A percentile compares a stretch with the other conserved stretches of the same genome.
These are phyloP conservation scores for Rhabdophis nuchalis DNA, from an alignment of 2,797 vertebrate genomes.

Conservation along the genomic window DNA sequence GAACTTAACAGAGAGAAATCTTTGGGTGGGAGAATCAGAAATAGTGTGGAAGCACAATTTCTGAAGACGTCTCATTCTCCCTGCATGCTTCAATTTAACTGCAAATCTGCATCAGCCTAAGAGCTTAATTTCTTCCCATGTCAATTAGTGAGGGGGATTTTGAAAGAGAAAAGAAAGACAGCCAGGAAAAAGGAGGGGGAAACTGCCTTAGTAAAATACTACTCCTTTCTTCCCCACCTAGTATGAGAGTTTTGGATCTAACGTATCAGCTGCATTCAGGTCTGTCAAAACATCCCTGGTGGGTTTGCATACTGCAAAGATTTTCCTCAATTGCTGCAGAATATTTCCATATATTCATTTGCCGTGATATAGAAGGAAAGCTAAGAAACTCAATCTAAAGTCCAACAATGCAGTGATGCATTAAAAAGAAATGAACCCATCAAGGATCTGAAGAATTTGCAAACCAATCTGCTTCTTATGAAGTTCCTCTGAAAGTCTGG, in stretches of 20 bases:
- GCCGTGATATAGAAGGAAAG: background rate
- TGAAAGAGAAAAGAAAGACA: background rate
- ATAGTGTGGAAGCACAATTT: background rate
- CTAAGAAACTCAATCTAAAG: background rate
- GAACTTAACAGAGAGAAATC: background rate
- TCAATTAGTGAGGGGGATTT: background rate
- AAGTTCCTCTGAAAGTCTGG: background rate
- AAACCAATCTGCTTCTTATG: background rate
- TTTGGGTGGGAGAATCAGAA: background rate
- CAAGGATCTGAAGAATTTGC: background rate
- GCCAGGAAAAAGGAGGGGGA: background rate
- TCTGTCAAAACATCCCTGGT: background rate
- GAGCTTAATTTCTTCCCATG: background rate
- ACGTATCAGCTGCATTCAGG: background rate
- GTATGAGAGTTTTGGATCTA: background rate
- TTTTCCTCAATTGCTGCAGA: background rate
- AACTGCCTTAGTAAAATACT: background rate
- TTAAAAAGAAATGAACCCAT: background rate
- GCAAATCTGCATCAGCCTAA: background rate
- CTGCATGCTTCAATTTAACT: background rate
- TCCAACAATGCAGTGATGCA: background rate
- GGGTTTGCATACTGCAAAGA: background rate
- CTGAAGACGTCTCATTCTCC: background rate
- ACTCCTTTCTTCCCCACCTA: background rate
- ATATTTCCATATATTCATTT: background rate